A percentile compares a stretch with the other conserved stretches of the same genome.
phyloP scores from a whole-genome alignment of 1,140 invertebrate genomes.

The Pinna nobilis region DNA sequence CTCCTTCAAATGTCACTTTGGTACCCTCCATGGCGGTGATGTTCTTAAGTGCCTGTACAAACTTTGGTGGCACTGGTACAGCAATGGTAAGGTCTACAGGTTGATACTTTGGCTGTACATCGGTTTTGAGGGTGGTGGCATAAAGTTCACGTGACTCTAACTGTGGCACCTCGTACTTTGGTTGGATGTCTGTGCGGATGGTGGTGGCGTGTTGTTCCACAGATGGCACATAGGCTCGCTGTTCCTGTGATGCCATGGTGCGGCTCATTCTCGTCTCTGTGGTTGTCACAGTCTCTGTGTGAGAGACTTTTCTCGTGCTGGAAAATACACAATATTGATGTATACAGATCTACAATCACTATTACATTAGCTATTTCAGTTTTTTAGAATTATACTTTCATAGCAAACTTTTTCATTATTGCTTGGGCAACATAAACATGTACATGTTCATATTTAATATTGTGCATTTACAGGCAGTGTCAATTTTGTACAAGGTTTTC shows the following conservation, averaged over 20 bases:
- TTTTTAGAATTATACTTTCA: neutral
- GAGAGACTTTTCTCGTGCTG: constrained; percentile 47
- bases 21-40: constrained; percentile 71
- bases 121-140: constrained; percentile 64
- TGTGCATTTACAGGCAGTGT: no score
- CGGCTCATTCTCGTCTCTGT: constrained; percentile 63
- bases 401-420: neutral
- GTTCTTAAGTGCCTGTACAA: constrained; percentile 82
- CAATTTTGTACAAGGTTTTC: no score
- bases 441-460: no score
- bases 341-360: neutral
- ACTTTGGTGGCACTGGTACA: constrained; percentile 84
- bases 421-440: neutral
- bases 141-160: constrained; percentile 53
- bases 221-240: constrained; percentile 50
- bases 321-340: constrained; percentile 16
- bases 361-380: neutral
- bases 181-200: constrained; percentile 56
- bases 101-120: constrained; percentile 66
- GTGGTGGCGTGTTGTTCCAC: constrained; percentile 60
- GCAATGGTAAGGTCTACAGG: constrained; percentile 71
- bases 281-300: constrained; percentile 60
- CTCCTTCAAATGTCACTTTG: constrained; percentile 96
- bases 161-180: constrained; percentile 43
- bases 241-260: constrained; percentile 46